Percentiles rank a stretch among this genome's conserved stretches.
These are phyloP conservation scores for Heterodera carotae DNA, from an alignment of 1,140 invertebrate species.

Conservation along the genomic window DNA sequence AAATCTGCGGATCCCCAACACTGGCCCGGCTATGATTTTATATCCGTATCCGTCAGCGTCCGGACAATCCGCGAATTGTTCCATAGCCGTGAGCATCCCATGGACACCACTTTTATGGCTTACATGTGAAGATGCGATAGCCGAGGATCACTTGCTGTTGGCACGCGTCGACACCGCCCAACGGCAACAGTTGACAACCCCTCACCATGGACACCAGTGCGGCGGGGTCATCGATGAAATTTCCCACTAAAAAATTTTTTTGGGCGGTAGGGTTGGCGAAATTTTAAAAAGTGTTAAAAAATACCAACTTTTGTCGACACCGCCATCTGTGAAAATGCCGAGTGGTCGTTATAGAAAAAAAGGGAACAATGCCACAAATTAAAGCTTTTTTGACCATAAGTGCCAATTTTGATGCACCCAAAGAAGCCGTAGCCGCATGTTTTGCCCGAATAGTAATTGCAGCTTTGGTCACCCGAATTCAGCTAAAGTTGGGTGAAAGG, in stretches of 20 bases:
- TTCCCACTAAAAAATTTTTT: constrained; percentile 45
- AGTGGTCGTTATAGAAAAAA: no score
- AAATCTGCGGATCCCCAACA: no score
- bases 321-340: constrained; percentile 40
- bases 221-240: constrained; percentile 52
- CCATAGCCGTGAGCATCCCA: no score
- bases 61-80: no score
- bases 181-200: constrained; percentile 54
- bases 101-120: constrained; percentile 37
- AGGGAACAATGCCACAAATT: background rate
- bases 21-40: background rate
- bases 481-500: constrained; percentile 5
- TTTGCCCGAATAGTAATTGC: constrained; percentile 37
- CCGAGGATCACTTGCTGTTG: constrained; percentile 47
- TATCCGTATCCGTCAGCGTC: no score
- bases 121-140: constrained; percentile 46
- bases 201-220: constrained; percentile 47
- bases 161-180: constrained; percentile 54
- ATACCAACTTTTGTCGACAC: constrained; percentile 52
- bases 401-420: constrained; percentile 49
- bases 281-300: constrained; percentile 4
- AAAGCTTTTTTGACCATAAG: constrained; percentile 23
- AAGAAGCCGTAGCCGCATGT: constrained; percentile 52
- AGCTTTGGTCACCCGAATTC: constrained; percentile 27
- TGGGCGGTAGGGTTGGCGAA: no score